These are phyloP conservation scores for Oxyruncus cristatus DNA, from an alignment of 2,113 vertebrate species.

Conservation along the genomic window DNA sequence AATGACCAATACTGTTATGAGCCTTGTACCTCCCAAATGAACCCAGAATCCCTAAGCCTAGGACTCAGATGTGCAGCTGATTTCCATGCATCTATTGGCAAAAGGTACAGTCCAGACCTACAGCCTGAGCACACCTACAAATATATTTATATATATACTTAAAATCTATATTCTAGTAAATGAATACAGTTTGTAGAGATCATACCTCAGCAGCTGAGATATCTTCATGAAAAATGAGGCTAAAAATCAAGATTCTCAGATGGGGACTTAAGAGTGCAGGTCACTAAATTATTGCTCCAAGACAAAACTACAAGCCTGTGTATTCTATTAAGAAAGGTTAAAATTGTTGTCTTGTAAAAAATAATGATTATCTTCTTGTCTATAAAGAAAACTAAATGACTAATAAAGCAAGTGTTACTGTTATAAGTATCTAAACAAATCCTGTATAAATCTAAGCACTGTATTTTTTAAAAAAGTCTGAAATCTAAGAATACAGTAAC, in stretches of 20 bases:
- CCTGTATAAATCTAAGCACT: conserved; percentile 66
- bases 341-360: conserved; percentile 64
- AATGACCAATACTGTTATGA: background rate
- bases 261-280: conserved; percentile 38
- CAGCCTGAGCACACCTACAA: conserved; percentile 4
- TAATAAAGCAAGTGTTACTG: conserved; percentile 57
- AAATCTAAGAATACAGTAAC: conserved; percentile 58
- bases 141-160: background rate
- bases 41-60: background rate
- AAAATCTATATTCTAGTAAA: conserved; percentile 53
- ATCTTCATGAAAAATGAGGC: background rate
- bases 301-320: conserved; percentile 40
- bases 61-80: background rate
- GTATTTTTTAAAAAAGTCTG: conserved; percentile 55
- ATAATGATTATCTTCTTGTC: conserved; percentile 58
- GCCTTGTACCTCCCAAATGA: background rate
- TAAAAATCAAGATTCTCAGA: conserved; percentile 42
- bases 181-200: conserved; percentile 44
- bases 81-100: conserved; percentile 11
- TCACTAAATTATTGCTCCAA: conserved; percentile 58
- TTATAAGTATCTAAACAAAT: conserved; percentile 66
- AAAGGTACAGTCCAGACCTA: background rate
- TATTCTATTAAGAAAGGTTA: conserved; percentile 54
- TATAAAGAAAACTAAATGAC: conserved; percentile 66
- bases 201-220: conserved; percentile 57